Evolutionary conservation across 2,888 invertebrate genomes (phyloP).

Genomic region (Zeuzera pyrina): DNA sequence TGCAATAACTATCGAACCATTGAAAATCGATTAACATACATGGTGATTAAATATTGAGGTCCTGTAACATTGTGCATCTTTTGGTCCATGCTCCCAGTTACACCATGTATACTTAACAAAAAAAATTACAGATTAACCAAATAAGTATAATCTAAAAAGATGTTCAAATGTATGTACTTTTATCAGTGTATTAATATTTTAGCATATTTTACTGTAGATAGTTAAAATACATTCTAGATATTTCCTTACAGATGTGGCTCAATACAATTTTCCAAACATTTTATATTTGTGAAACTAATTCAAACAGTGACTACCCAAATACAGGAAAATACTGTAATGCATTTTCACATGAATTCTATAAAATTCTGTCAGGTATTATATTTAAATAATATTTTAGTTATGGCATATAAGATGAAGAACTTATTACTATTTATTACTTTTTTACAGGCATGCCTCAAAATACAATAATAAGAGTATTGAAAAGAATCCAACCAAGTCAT

Average conservation of each 20-base stretch:
- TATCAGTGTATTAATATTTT: too few species aligned
- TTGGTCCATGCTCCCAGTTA: too few species aligned
- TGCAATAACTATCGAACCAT: too few species aligned
- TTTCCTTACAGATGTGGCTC: conserved; percentile 46
- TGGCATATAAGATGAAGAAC: neutral
- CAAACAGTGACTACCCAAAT: conserved; percentile 48
- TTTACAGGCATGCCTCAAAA: conserved; percentile 45
- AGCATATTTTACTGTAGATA: too few species aligned
- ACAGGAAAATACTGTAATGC: conserved; percentile 34
- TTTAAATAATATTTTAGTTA: neutral
- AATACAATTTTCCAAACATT: conserved; percentile 48
- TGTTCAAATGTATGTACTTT: too few species aligned
- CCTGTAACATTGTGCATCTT: too few species aligned
- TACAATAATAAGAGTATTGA: conserved; percentile 38
- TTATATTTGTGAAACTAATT: conserved; percentile 45
- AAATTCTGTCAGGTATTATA: conserved; percentile 44
- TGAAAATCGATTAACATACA: too few species aligned
- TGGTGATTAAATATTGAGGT: too few species aligned
- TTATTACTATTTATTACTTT: conserved; percentile 7
- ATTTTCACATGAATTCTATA: conserved; percentile 48
- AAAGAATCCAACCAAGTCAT: conserved; percentile 45
- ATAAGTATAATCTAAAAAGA: too few species aligned
- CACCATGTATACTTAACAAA: too few species aligned
- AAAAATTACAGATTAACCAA: too few species aligned
- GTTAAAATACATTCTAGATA: too few species aligned